These are phyloP conservation scores for Buathra laborator DNA, from an alignment of 2,888 invertebrate genomes.

Conservation along the genomic window DNA sequence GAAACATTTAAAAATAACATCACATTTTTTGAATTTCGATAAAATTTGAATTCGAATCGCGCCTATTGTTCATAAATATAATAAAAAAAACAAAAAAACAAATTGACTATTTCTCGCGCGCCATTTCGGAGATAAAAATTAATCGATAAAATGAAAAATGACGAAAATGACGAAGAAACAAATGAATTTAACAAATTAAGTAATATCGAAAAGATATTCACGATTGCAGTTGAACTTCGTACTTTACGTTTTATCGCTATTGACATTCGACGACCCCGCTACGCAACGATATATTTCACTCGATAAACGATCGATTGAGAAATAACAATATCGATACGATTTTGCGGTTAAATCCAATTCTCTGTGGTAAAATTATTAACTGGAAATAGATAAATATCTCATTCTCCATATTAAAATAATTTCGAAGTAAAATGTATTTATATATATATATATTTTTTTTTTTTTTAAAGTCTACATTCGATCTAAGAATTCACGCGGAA, in stretches of 20 bases:
- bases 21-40: not conserved
- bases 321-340: conserved; percentile 34
- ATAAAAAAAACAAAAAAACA: not conserved
- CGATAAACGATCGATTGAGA: conserved; percentile 33
- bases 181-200: not conserved
- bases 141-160: not conserved
- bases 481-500: too few species aligned
- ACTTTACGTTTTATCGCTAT: conserved; percentile 30
- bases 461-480: too few species aligned
- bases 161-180: not conserved
- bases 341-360: not conserved
- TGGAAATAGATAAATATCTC: too few species aligned
- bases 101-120: too few species aligned
- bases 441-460: too few species aligned
- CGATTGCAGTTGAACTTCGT: conserved; percentile 7
- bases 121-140: not conserved
- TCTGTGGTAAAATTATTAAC: not conserved
- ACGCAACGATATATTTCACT: conserved; percentile 15
- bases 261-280: conserved; percentile 60
- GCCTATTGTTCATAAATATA: not conserved
- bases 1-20: too few species aligned
- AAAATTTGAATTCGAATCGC: not conserved
- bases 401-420: too few species aligned
- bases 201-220: not conserved
- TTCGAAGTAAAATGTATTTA: too few species aligned